phyloP scores from a whole-genome alignment of 2,888 invertebrate species.

The Tachina fera region DNA sequence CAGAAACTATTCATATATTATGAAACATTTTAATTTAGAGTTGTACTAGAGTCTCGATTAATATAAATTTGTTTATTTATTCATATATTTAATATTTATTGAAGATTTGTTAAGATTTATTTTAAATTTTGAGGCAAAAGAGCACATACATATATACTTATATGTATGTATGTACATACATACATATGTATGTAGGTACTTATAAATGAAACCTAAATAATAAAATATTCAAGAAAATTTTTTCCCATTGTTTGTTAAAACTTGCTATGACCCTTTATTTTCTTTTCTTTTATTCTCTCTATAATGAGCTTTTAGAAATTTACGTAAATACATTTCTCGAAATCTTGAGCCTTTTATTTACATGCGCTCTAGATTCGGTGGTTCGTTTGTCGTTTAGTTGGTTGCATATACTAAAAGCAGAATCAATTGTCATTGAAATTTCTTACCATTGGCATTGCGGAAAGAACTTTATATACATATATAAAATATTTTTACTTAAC shows the following conservation, averaged over 20 bases:
- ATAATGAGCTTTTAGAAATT: not conserved
- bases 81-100: too few species aligned
- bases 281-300: constrained; percentile 21
- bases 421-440: constrained; percentile 55
- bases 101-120: too few species aligned
- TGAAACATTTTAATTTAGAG: too few species aligned
- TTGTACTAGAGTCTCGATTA: too few species aligned
- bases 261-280: constrained; percentile 10
- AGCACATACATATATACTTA: not conserved
- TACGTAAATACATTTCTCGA: constrained; percentile 4
- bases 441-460: constrained; percentile 43
- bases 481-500: constrained; percentile 21
- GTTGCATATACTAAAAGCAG: constrained; percentile 45
- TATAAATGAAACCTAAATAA: not conserved
- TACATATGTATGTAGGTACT: not conserved
- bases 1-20: too few species aligned
- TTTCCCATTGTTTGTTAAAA: constrained; percentile 25
- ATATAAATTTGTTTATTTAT: too few species aligned
- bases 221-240: constrained; percentile 3
- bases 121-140: too few species aligned
- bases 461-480: constrained; percentile 5
- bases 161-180: not conserved
- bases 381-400: constrained; percentile 54
- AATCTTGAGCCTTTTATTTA: constrained; percentile 52
- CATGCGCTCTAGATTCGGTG: constrained; percentile 58